These are phyloP conservation scores for Ariolimax columbianus DNA, from an alignment of 2,888 invertebrate genomes.

Conservation along the genomic window DNA sequence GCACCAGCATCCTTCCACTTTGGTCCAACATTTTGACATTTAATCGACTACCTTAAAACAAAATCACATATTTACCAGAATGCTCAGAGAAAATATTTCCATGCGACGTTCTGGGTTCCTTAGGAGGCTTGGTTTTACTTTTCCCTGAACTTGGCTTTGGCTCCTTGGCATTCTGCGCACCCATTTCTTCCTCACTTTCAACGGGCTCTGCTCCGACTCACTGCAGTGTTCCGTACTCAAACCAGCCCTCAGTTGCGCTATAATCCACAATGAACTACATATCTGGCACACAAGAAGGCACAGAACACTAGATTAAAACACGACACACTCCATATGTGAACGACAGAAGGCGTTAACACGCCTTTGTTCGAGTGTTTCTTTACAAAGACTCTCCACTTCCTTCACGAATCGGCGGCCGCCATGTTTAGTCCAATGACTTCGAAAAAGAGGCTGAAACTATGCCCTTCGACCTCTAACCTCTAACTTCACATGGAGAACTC, in stretches of 20 bases:
- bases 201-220: conserved; percentile 46
- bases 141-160: conserved; percentile 57
- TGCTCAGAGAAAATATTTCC: conserved; percentile 61
- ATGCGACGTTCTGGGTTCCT: conserved; percentile 59
- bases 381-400: conserved; percentile 50
- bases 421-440: conserved; percentile 53
- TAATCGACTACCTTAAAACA: background rate
- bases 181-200: conserved; percentile 52
- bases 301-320: background rate
- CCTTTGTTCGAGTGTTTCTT: conserved; percentile 47
- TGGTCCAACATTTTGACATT: no score
- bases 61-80: conserved; percentile 54
- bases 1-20: no score
- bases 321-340: conserved; percentile 9
- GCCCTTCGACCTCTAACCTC: conserved; percentile 53
- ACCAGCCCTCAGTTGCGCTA: conserved; percentile 32
- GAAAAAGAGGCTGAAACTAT: conserved; percentile 53
- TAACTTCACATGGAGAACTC: background rate
- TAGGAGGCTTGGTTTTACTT: conserved; percentile 56
- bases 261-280: conserved; percentile 48
- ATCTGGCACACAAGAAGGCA: conserved; percentile 37
- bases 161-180: conserved; percentile 60
- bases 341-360: conserved; percentile 18
- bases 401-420: conserved; percentile 57
- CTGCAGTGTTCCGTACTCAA: conserved; percentile 51